A percentile compares a stretch with the other conserved stretches of the same genome.
These are phyloP conservation scores for Pherbina coryleti DNA, from an alignment of 2,888 invertebrate species.

Conservation along the genomic window DNA sequence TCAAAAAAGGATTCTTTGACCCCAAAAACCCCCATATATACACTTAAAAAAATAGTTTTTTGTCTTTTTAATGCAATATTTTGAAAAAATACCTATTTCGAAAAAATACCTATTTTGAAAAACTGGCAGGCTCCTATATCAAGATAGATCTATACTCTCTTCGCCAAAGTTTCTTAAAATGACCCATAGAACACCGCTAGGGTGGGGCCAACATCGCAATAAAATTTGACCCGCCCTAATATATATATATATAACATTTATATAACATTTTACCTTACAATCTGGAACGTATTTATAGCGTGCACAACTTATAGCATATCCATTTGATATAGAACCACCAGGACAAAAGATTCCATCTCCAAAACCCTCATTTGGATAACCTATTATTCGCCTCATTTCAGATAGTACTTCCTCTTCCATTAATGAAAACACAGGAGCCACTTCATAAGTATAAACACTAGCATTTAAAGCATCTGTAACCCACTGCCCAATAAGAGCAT, in stretches of 20 bases:
- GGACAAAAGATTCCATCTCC: conserved; percentile 92
- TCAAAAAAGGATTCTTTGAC: no score
- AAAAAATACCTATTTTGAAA: no score
- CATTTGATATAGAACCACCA: conserved; percentile 91
- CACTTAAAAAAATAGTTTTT: no score
- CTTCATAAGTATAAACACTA: conserved; percentile 91
- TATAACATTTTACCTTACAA: conserved; percentile 74
- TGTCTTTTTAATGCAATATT: no score
- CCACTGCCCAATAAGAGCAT: conserved; percentile 87
- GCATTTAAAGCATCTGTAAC: conserved; percentile 87
- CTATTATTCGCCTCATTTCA: conserved; percentile 84
- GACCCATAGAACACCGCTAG: no score
- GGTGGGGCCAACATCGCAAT: no score
- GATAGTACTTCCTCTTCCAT: conserved; percentile 87
- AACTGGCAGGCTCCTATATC: no score
- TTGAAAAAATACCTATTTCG: no score
- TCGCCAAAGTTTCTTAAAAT: no score
- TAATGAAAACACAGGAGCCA: conserved; percentile 87
- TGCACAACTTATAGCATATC: conserved; percentile 91
- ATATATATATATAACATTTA: background rate
- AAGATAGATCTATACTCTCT: no score
- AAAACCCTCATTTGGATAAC: conserved; percentile 78
- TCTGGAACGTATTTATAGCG: conserved; percentile 80
- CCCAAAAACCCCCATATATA: no score
- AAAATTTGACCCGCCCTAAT: no score